Base-by-base conservation (phyloP, 2,797 vertebrate species). In the Moxostoma hubbsi region DNA sequence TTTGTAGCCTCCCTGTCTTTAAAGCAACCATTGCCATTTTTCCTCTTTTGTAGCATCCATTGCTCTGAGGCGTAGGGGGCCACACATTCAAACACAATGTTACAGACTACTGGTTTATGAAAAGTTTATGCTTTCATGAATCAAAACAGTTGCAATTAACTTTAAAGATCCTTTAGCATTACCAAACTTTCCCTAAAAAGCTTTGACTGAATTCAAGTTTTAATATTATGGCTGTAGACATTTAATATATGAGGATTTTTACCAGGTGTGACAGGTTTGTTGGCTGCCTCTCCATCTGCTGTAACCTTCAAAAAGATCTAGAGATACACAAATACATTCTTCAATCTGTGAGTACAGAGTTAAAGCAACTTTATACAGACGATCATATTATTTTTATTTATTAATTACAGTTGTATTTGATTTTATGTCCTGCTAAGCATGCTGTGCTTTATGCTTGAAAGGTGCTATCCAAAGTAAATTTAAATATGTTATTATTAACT, bases 281-380 rank as follows among this genome's bases (percentile, higher is more conserved):
- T 89, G 24, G 84, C 90, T 68, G 92, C 92, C 62, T 94, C 93
- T 85, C 93, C 93, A 12, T 97, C 95, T 63, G 95, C 93, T 49
- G 97, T 99, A 81, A 96, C 96, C 88, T 96, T 99, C 88, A 99
- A 91, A 90, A 99, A 99, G 88, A 99, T 97, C 97, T 99, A 91
- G 15, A 84, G 54, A 62, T 70, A 73, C n/a, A 88, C 24, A 36
- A 83, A 18, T 5, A 69, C 8, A 66, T 57, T 49, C 4, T 64
- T 36, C 24, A 13, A 59, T 11, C 24, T 45, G 7, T 49, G 13
- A 45, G 10, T 1, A 18, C 47, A 70, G 4, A 54, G 5, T 18
- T 53, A 9, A 4, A 36, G 36, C 36, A 36, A 36, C 36, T 69
- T 1, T 1, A 53, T 12, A 53, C 12, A 66, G 45, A 67, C 11